phyloP scores from a whole-genome alignment of 2,888 invertebrate genomes.

The Acronicta aceris region DNA sequence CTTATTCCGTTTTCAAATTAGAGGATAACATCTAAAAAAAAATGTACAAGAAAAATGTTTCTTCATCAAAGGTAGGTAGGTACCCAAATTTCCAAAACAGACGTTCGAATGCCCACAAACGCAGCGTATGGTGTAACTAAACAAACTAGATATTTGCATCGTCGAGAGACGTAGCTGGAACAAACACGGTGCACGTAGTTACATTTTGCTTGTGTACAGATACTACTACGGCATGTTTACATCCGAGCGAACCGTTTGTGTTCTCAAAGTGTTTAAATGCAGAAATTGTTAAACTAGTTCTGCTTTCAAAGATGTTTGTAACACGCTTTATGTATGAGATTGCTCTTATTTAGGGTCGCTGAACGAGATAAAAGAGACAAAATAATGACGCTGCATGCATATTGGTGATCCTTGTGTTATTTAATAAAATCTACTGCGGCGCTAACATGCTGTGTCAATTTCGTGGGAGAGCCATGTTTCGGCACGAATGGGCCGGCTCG shows the following conservation, averaged over 20 bases:
- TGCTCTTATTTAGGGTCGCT: no score
- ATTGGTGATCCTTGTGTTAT: no score
- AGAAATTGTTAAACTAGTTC: background rate
- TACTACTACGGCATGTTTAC: constrained; percentile 21
- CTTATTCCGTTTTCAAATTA: no score
- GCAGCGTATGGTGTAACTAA: constrained; percentile 19
- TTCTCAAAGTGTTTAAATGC: background rate
- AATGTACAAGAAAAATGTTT: no score
- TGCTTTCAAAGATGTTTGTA: background rate
- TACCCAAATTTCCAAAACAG: background rate
- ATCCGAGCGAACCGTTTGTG: constrained; percentile 13
- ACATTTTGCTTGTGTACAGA: constrained; percentile 22
- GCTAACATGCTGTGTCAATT: no score
- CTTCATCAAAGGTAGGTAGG: no score
- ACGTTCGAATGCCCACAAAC: background rate
- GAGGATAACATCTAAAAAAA: no score
- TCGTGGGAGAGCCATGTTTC: no score
- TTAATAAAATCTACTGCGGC: no score
- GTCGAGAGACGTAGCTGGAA: constrained; percentile 9
- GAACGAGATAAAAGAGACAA: no score
- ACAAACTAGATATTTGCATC: constrained; percentile 37
- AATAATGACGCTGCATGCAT: no score
- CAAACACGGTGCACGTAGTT: constrained; percentile 25
- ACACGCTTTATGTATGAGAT: background rate
- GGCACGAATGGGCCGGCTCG: no score